Conservation (phyloP, 2,797 vertebrate species). For the Sebastes wilsoni region DNA sequence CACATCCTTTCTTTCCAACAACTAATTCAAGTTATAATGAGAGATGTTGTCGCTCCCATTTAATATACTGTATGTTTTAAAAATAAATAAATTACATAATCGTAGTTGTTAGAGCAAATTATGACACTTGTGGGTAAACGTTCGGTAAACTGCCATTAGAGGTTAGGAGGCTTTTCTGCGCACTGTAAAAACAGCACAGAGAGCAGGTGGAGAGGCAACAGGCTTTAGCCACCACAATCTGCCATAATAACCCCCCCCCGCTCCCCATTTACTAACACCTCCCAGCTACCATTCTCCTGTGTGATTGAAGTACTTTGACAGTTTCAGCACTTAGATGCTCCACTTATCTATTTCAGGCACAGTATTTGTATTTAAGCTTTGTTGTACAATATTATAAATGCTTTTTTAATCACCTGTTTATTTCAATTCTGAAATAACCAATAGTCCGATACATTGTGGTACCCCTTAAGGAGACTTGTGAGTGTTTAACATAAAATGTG, state of each 20-base stretch:
- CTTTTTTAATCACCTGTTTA: background rate
- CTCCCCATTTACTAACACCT: constrained; percentile 51
- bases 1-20: constrained; percentile 56
- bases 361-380: constrained; percentile 44
- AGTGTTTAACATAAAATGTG: background rate
- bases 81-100: constrained; percentile 77
- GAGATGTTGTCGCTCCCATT: constrained; percentile 64
- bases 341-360: constrained; percentile 60
- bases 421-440: background rate
- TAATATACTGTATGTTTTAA: constrained; percentile 62
- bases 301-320: constrained; percentile 62
- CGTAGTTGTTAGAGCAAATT: constrained; percentile 79
- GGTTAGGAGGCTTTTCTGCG: constrained; percentile 69
- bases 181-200: constrained; percentile 42
- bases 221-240: constrained; percentile 67
- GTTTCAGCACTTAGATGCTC: constrained; percentile 54
- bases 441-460: background rate
- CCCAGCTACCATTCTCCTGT: constrained; percentile 63
- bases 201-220: constrained; percentile 73
- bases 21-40: constrained; percentile 66
- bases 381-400: background rate
- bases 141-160: constrained; percentile 80
- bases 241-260: constrained; percentile 69
- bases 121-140: constrained; percentile 79
- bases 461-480: background rate